Base-by-base conservation (phyloP, 2,888 invertebrate genomes). In the Liodrosophila aerea region DNA sequence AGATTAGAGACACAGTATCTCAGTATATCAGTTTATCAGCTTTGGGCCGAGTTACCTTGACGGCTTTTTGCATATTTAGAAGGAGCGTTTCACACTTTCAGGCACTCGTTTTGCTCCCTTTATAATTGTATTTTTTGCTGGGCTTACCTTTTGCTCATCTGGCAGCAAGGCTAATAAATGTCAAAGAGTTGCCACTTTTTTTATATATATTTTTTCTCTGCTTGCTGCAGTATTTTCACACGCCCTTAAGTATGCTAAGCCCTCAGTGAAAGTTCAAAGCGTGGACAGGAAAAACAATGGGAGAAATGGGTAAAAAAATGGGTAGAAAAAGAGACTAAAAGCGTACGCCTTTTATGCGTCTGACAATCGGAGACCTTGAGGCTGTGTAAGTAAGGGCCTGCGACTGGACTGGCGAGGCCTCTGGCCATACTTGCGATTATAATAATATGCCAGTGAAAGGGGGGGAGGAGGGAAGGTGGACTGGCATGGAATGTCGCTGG, bases 151-250 rank as follows among this genome's bases (percentile, higher is more conserved):
- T 56, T 46, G 65, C 60, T 66, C 71, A 71, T 54, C 73, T 67
- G 67, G 41, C 65, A 64, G 75, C 63, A 60, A 53, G 64, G 64
- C 77, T 86, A 77, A 86, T 85, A 84, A 85, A 85, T 84, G 85
- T 84, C 85, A 84, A 77, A 82, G 85, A 63, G 67, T 62, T 73
- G 62, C 53, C 59, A 51, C 44, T 33, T 13, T 56, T 45, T 41
- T n/a, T n/a, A n/a, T n/a, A n/a, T n/a, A n/a, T n/a, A n/a, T n/a
- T n/a, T n/a, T n/a, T 18, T 39, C 12, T 33, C n/a, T 34, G n/a
- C 39, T 15, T 50, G 31, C 49, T 64, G 64, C 63, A 76, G 59
- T 56, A 69, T 73, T 78, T 81, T 75, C 64, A 63, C 75, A 75
- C 67, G 61, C 78, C 50, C 57, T 65, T 69, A 66, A 70, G 63